These are phyloP conservation scores for Ceuthmochares aereus DNA, from an alignment of 2,113 vertebrate genomes.

Conservation along the genomic window DNA sequence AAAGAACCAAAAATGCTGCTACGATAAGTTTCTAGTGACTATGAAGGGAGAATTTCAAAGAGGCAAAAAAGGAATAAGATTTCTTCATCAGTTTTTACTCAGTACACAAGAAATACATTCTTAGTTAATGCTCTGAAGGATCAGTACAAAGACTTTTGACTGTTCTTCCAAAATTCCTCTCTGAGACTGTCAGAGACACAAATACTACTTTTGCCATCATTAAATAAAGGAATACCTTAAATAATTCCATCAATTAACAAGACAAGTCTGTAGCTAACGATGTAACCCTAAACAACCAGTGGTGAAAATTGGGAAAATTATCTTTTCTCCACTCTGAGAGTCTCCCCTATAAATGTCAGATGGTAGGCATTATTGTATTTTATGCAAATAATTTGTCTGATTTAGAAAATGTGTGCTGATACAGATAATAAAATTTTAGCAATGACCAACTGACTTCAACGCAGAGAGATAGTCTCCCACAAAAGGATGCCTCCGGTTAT, in stretches of 20 bases:
- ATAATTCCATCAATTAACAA: neutral
- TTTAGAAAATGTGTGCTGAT: neutral
- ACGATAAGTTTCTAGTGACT: neutral
- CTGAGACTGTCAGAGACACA: neutral
- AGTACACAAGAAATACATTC: neutral
- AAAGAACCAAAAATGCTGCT: neutral
- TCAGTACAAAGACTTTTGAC: neutral
- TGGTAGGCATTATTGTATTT: neutral
- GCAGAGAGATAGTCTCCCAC: neutral
- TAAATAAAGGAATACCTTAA: conserved; percentile 1
- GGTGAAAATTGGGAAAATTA: neutral
- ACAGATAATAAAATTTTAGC: neutral
- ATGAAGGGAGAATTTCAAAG: neutral
- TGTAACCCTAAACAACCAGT: neutral
- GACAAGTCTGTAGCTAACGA: neutral
- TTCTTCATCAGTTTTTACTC: neutral
- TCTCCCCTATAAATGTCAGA: neutral
- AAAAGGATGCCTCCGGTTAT: neutral
- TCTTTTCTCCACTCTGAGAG: neutral
- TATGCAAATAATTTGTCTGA: neutral
- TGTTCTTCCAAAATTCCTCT: neutral
- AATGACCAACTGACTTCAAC: neutral
- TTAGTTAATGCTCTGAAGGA: neutral
- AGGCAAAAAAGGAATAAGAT: neutral
- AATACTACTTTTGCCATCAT: neutral